These are phyloP conservation scores for Ctenopoma kingsleyae DNA, from an alignment of 2,797 vertebrate genomes.

Conservation along the genomic window DNA sequence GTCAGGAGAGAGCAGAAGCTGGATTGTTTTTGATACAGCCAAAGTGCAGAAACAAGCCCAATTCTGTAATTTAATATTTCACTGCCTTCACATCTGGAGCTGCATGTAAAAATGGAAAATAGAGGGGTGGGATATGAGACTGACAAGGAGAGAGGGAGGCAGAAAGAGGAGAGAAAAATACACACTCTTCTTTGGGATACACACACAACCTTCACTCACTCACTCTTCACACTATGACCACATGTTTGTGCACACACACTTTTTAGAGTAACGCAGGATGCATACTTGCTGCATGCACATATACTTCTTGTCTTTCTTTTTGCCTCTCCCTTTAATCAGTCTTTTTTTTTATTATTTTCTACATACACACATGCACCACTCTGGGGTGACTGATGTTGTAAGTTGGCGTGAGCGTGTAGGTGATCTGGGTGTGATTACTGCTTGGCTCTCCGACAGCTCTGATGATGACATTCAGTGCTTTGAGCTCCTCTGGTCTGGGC, in stretches of 20 bases:
- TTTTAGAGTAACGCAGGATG: conserved; percentile 68
- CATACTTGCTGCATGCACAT: conserved; percentile 69
- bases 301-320: conserved; percentile 72
- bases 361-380: conserved; percentile 61
- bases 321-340: conserved; percentile 70
- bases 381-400: conserved; percentile 81
- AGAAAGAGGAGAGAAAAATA: conserved; percentile 77
- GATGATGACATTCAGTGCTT: conserved; percentile 89
- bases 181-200: conserved; percentile 75
- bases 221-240: conserved; percentile 64
- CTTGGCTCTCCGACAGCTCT: conserved; percentile 85
- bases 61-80: conserved; percentile 90
- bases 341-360: conserved; percentile 45
- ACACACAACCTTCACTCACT: conserved; percentile 72
- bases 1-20: conserved; percentile 66
- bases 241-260: conserved; percentile 60
- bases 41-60: conserved; percentile 85
- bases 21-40: conserved; percentile 85
- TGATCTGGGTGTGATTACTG: conserved; percentile 90
- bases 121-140: conserved; percentile 83
- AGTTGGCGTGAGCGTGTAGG: conserved; percentile 86
- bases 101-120: conserved; percentile 86
- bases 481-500: conserved; percentile 84
- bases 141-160: conserved; percentile 80
- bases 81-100: conserved; percentile 88